A percentile compares a stretch with the other conserved stretches of the same genome.
phyloP scores from a whole-genome alignment of 2,888 invertebrate species.

The Ophion costatus region DNA sequence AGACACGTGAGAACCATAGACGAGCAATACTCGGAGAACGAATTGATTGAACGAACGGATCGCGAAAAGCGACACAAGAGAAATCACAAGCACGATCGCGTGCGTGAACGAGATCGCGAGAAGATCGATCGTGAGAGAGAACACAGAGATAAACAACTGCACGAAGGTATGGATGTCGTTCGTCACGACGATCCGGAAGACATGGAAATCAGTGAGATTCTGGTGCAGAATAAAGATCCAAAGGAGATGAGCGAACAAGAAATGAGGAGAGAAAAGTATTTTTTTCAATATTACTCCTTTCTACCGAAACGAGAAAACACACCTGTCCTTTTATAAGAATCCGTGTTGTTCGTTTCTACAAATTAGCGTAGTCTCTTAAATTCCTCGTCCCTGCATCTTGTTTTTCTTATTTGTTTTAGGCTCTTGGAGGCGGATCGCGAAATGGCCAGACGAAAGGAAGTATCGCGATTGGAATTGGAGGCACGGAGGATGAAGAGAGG shows the following conservation, averaged over 20 bases:
- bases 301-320: too few relatives aligned
- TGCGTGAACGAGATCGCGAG: slow-evolving; percentile 84
- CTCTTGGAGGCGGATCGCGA: slow-evolving; percentile 85
- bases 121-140: slow-evolving; percentile 78
- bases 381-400: slow-evolving; percentile 15
- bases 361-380: slow-evolving; percentile 1
- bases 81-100: slow-evolving; percentile 85
- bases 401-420: slow-evolving; percentile 64
- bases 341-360: slow-evolving; percentile 3
- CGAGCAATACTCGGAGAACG: slow-evolving; percentile 76
- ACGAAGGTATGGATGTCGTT: slow-evolving; percentile 77
- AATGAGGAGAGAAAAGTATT: slow-evolving; percentile 85
- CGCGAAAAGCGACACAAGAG: slow-evolving; percentile 80
- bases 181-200: slow-evolving; percentile 82
- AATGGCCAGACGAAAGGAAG: slow-evolving; percentile 91
- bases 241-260: slow-evolving; percentile 83
- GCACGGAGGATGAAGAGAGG: slow-evolving; percentile 88
- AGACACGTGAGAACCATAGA: slow-evolving; percentile 76
- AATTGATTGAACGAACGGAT: slow-evolving; percentile 75
- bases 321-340: too few relatives aligned
- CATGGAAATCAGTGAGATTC: slow-evolving; percentile 78
- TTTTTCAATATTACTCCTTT: slow-evolving; percentile 1
- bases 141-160: slow-evolving; percentile 78
- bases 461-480: slow-evolving; percentile 89
- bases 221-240: slow-evolving; percentile 77